A percentile compares a stretch with the other conserved stretches of the same genome.
Conservation (phyloP, 2,888 invertebrate species). For the Abscondita cerata region DNA sequence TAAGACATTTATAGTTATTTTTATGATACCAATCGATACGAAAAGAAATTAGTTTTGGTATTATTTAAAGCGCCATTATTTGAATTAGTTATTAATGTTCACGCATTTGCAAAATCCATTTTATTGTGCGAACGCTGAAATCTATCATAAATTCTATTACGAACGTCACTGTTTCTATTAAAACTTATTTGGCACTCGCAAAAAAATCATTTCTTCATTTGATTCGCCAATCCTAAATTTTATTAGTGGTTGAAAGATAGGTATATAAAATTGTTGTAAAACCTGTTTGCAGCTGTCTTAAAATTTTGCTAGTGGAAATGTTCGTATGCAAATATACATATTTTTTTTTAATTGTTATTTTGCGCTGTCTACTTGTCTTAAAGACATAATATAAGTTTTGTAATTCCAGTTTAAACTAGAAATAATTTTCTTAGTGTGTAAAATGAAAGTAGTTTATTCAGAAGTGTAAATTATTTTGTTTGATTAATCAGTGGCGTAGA, state of each 20-base stretch:
- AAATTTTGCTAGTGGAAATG: slow-evolving; percentile 10
- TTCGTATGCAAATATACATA: slow-evolving; percentile 21
- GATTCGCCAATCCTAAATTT: too few species aligned
- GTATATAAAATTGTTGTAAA: slow-evolving; percentile 15
- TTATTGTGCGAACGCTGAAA: too few species aligned
- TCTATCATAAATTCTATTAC: too few species aligned
- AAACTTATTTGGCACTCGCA: too few species aligned
- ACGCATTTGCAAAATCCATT: too few species aligned
- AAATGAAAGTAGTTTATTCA: slow-evolving; percentile 13
- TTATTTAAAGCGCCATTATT: slow-evolving; percentile 15
- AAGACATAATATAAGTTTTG: background rate
- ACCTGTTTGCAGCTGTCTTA: slow-evolving; percentile 18
- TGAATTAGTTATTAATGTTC: slow-evolving; percentile 7
- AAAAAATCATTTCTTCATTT: too few species aligned
- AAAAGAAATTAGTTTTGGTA: slow-evolving; percentile 17
- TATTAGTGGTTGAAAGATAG: background rate
- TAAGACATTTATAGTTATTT: slow-evolving; percentile 17
- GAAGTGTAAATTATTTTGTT: background rate
- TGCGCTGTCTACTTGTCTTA: background rate
- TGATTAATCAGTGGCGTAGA: slow-evolving; percentile 1
- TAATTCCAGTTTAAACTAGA: slow-evolving; percentile 17
- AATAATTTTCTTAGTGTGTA: slow-evolving; percentile 5
- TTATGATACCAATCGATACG: slow-evolving; percentile 25
- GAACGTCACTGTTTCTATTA: too few species aligned
- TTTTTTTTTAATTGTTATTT: background rate